Conservation (phyloP, 2,113 vertebrate species). For the Notarius lentiginosus region DNA sequence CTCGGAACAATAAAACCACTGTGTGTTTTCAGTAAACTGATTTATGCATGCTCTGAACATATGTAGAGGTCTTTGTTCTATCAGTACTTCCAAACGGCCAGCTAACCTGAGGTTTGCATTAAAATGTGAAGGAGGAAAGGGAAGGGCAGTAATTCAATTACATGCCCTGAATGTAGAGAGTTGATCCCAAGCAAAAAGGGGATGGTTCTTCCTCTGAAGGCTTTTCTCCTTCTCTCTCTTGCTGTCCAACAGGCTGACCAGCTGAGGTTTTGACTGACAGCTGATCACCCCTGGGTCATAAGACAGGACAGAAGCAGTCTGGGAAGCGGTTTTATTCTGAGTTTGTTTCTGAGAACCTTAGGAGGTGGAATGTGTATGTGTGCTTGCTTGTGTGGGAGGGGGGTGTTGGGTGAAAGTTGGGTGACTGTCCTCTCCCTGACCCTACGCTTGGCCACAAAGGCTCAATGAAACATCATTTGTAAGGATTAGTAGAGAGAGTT, state of each 20-base stretch:
- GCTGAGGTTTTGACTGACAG: conserved; percentile 76
- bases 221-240: conserved; percentile 64
- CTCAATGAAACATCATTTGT: conserved; percentile 42
- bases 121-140: conserved; percentile 72
- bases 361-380: conserved; percentile 36
- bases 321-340: conserved; percentile 61
- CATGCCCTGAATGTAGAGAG: conserved; percentile 76
- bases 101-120: conserved; percentile 79
- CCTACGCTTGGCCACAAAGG: conserved; percentile 55
- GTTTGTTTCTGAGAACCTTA: conserved; percentile 53
- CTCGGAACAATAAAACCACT: conserved; percentile 52
- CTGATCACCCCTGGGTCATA: conserved; percentile 71
- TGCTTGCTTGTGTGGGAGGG: conserved; percentile 45
- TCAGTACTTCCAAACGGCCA: conserved; percentile 56
- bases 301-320: conserved; percentile 70
- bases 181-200: conserved; percentile 74
- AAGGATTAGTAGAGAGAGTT: not conserved
- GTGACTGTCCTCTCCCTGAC: conserved; percentile 71
- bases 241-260: conserved; percentile 68
- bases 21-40: conserved; percentile 42
- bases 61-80: conserved; percentile 53
- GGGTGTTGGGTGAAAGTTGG: conserved; percentile 54
- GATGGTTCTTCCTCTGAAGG: conserved; percentile 65
- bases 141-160: conserved; percentile 76
- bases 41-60: conserved; percentile 42